Percentiles rank a stretch among this genome's conserved stretches.
Conservation (phyloP, 2,888 invertebrate species). For the Glaucopsyche alexis region DNA sequence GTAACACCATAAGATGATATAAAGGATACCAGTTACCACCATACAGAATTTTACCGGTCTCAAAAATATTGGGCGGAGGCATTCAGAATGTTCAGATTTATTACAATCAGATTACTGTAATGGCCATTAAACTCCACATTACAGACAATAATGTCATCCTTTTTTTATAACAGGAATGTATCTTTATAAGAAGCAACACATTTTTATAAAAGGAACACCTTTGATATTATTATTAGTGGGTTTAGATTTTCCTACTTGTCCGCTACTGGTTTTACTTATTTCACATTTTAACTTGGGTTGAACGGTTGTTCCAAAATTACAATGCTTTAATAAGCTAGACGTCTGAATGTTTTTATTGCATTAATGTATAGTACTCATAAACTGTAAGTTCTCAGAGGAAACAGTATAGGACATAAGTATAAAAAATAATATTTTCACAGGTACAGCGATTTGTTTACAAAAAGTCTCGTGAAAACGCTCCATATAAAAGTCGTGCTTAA, state of each 20-base stretch:
- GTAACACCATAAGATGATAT: not conserved
- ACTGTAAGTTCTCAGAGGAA: too few relatives aligned
- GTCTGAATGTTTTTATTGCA: too few relatives aligned
- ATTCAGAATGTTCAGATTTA: constrained; percentile 14
- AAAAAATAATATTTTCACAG: too few relatives aligned
- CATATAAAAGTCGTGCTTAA: too few relatives aligned
- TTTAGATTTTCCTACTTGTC: not conserved
- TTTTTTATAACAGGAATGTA: constrained; percentile 16
- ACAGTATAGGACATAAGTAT: too few relatives aligned
- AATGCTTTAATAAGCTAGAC: too few relatives aligned
- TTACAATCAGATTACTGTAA: constrained; percentile 22
- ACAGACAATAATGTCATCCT: constrained; percentile 17
- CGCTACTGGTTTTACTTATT: not conserved
- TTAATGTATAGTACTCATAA: too few relatives aligned
- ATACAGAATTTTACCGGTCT: constrained; percentile 9
- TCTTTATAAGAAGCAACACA: not conserved
- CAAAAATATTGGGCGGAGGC: not conserved
- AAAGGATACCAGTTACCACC: not conserved
- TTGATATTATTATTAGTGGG: not conserved
- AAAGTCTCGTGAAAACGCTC: too few relatives aligned
- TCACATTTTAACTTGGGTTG: too few relatives aligned
- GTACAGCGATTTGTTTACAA: too few relatives aligned
- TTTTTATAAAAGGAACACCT: too few relatives aligned
- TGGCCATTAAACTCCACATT: constrained; percentile 17
- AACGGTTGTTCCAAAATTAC: too few relatives aligned